Evolutionary conservation across 2,113 vertebrate genomes (phyloP), one percentile per base, ranked within the genome.

Genomic region (Tachycineta bicolor): DNA sequence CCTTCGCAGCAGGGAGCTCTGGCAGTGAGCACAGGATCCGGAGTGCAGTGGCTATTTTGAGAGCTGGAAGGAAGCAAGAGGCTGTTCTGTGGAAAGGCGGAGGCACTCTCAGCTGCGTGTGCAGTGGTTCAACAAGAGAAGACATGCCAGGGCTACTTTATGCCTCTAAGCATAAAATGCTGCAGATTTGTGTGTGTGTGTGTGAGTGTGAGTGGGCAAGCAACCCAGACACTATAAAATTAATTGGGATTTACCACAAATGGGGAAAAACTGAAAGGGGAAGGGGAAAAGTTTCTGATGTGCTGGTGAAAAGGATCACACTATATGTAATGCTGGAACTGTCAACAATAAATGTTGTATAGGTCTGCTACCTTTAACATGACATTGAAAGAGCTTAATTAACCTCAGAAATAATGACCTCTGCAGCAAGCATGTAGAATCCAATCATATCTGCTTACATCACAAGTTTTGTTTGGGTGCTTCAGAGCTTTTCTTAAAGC

Each of bases 61-160:
- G 95, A 83, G 73, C 73, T 95, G 95, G 92, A 95, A 96, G 97
- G 97, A 96, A 97, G 92, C 92, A 83, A 44, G 89, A 65, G 70
- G 59, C 58, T 90, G 91, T 10, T 96, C n/a, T 77, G 92, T 93
- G 92, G 81, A 96, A 97, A 97, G 95, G 95, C 6, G n/a, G 93
- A 95, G 96, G 92, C 81, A 78, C 93, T 92, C 34, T n/a, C 86
- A 95, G 93, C 79, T 53, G 23, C 37, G 83, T 21, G 11, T 23
- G 46, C 3, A 4, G 71, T 37, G 39, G 43, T 70, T 87, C 81
- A 60, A 55, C 47, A 64, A 47, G 60, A 76, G 67, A 55, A 94
- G 58, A n/a, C 59, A 63, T 17, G 87, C 87, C 43, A 76, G 76
- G 64, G 50, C 79, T 67, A 44, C 60, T n/a, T 55, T 39, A 26